Evolutionary conservation across 2,113 vertebrate genomes (phyloP).

Genomic region (Alouatta palliata): DNA sequence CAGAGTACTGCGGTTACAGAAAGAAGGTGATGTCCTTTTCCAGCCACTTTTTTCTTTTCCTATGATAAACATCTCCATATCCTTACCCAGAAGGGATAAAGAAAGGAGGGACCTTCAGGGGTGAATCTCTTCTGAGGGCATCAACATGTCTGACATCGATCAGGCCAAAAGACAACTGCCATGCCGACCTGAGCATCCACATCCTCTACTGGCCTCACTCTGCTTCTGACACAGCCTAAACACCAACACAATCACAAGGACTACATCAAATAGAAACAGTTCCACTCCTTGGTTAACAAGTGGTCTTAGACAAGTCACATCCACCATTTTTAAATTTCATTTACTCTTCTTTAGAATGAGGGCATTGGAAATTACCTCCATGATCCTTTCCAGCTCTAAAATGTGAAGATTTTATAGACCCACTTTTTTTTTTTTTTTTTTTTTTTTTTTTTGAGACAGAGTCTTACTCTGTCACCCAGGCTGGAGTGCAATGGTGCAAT

Average conservation of each 20-base stretch:
- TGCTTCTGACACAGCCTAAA: neutral
- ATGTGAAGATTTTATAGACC: neutral
- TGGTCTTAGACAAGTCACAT: neutral
- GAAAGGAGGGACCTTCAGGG: too few species aligned
- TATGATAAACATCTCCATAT: neutral
- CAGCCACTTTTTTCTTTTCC: neutral
- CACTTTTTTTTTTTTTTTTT: too few species aligned
- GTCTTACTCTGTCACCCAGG: too few species aligned
- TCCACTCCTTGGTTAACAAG: neutral
- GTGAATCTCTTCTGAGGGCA: neutral
- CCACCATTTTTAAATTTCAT: neutral
- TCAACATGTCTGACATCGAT: neutral
- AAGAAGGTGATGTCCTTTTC: neutral
- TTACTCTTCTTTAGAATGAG: neutral
- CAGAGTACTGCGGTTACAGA: neutral
- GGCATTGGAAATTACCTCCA: neutral
- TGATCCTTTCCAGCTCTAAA: neutral
- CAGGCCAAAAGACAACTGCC: neutral
- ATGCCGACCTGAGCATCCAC: neutral
- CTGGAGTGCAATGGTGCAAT: too few species aligned
- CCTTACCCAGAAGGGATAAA: neutral
- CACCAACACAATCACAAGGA: neutral
- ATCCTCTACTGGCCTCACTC: neutral
- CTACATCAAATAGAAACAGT: neutral
- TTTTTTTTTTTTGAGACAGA: too few species aligned